A percentile compares a stretch with the other conserved stretches of the same genome.
phyloP scores from a whole-genome alignment of 2,888 invertebrate genomes.

The Melitaea athalia region DNA sequence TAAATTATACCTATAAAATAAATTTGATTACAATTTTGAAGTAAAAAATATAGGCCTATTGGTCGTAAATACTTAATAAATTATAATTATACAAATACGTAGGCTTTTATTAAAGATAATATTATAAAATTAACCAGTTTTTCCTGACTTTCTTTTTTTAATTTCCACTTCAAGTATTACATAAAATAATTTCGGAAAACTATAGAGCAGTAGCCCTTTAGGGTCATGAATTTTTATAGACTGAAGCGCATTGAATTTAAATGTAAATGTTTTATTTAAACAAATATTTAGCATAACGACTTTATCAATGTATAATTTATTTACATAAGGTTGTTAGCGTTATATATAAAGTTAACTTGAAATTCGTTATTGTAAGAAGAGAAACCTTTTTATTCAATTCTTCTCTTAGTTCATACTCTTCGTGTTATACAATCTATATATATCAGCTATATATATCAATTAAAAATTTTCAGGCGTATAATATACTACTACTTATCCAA shows the following conservation, averaged over 20 bases:
- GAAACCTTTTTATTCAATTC: background rate
- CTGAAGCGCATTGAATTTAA: constrained; percentile 7
- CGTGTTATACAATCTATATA: too few species aligned
- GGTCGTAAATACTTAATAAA: too few species aligned
- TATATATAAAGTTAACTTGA: background rate
- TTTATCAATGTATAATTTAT: constrained; percentile 14
- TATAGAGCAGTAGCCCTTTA: constrained; percentile 6
- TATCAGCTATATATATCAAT: too few species aligned
- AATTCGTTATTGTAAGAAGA: too few species aligned
- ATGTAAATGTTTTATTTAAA: constrained; percentile 16
- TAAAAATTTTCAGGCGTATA: too few species aligned
- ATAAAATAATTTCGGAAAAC: constrained; percentile 2
- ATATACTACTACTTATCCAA: too few species aligned
- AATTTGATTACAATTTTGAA: too few species aligned
- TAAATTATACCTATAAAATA: too few species aligned
- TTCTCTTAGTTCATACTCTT: background rate
- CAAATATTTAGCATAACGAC: constrained; percentile 5
- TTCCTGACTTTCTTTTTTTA: constrained; percentile 9
- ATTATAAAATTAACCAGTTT: background rate
- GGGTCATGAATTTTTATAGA: constrained; percentile 4
- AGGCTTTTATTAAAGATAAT: too few species aligned
- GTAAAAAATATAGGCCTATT: too few species aligned
- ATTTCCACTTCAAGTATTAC: background rate
- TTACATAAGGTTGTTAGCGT: constrained; percentile 4
- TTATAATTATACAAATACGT: too few species aligned